phyloP scores from a whole-genome alignment of 2,797 vertebrate species.

The Falco naumanni region DNA sequence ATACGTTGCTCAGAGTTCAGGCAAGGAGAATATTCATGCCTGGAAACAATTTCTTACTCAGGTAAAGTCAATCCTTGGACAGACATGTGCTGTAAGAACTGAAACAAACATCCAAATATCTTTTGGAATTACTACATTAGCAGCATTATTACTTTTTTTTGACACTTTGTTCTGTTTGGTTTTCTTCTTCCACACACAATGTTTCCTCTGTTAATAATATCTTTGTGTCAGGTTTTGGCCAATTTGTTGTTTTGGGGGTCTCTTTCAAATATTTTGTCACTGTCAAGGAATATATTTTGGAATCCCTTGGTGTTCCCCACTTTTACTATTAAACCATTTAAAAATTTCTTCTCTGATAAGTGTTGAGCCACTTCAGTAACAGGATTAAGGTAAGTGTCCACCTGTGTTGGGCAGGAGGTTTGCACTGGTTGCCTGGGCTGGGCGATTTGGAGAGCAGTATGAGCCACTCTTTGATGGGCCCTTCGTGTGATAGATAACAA shows the following conservation, averaged over 20 bases:
- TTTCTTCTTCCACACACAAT: not conserved
- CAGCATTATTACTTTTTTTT: not conserved
- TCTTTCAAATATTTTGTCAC: not conserved
- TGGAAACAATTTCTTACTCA: not conserved
- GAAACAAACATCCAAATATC: not conserved
- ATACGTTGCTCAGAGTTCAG: not conserved
- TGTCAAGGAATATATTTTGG: not conserved
- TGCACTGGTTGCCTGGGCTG: not conserved
- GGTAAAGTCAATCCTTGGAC: not conserved
- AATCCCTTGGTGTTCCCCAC: not conserved
- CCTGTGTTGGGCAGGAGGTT: not conserved
- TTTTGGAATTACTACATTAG: not conserved
- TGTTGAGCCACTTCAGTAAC: not conserved
- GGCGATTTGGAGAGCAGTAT: not conserved
- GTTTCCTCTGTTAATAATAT: not conserved
- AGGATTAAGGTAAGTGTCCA: not conserved
- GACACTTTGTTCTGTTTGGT: rapidly evolving
- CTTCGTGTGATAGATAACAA: not conserved
- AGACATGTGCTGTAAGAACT: not conserved
- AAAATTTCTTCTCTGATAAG: not conserved
- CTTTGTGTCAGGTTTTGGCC: not conserved
- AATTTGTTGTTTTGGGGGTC: not conserved
- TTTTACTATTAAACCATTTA: not conserved
- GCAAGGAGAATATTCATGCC: not conserved
- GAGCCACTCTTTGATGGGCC: rapidly evolving